Percentiles rank a stretch among this genome's conserved stretches.
These are phyloP conservation scores for Nymphalis io DNA, from an alignment of 1,140 invertebrate species.

Conservation along the genomic window DNA sequence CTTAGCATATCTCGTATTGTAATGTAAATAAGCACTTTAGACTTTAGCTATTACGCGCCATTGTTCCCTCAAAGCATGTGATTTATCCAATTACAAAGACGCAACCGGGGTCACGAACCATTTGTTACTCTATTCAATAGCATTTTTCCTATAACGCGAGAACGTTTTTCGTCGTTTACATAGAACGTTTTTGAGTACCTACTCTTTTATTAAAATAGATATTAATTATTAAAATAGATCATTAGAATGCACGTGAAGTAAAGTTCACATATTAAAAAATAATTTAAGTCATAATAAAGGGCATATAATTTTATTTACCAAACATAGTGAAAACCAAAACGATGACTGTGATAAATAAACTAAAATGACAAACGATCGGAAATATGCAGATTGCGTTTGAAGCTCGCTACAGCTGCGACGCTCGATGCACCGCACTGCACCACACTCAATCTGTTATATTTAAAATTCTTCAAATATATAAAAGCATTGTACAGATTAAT, in stretches of 20 bases:
- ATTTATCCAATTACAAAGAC: slow-evolving; percentile 46
- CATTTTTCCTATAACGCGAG: background rate
- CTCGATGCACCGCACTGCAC: slow-evolving; percentile 30
- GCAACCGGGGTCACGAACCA: slow-evolving; percentile 10
- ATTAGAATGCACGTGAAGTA: no score
- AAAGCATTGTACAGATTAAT: no score
- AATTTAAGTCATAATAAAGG: no score
- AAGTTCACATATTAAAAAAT: no score
- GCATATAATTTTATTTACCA: background rate
- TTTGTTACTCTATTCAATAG: slow-evolving; percentile 11
- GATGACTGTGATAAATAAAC: slow-evolving; percentile 35
- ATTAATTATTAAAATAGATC: no score
- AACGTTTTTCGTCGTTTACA: background rate
- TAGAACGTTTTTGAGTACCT: no score
- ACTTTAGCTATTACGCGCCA: slow-evolving; percentile 40
- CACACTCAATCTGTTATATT: slow-evolving; percentile 27
- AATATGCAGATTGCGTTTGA: slow-evolving; percentile 45
- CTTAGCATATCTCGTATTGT: slow-evolving; percentile 47
- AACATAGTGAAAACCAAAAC: slow-evolving; percentile 10
- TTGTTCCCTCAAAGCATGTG: slow-evolving; percentile 48
- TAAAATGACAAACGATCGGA: slow-evolving; percentile 35
- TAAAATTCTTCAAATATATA: slow-evolving; percentile 1
- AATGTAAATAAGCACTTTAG: slow-evolving; percentile 46
- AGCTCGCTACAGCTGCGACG: slow-evolving; percentile 35
- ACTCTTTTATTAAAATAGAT: no score